Percentiles rank a stretch among this genome's conserved stretches.
Evolutionary conservation across 2,797 vertebrate genomes (phyloP).

Genomic region (Danio aesculapii): DNA sequence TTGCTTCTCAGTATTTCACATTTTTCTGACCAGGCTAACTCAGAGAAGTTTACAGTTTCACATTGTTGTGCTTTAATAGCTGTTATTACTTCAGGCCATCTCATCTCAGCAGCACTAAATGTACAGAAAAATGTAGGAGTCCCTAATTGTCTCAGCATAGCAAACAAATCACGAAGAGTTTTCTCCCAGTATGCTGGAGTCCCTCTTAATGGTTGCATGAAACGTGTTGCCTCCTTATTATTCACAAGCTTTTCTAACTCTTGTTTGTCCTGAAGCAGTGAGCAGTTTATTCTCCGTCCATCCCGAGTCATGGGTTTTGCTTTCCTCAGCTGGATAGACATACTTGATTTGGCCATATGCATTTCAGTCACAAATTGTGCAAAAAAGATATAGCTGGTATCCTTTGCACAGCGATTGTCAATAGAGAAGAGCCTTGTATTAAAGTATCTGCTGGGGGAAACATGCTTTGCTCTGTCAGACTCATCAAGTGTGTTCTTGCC

Average conservation of each 20-base stretch:
- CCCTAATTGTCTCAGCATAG: conserved; percentile 40
- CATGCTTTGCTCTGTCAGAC: neutral
- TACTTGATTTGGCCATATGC: conserved; percentile 23
- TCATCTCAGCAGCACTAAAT: conserved; percentile 17
- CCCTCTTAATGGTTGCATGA: conserved; percentile 59
- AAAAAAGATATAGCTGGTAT: conserved; percentile 31
- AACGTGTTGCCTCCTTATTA: conserved; percentile 42
- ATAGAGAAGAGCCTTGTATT: conserved; percentile 36
- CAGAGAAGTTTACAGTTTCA: conserved; percentile 18
- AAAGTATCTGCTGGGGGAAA: conserved; percentile 48
- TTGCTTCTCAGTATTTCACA: conserved; percentile 35
- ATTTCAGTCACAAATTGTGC: conserved; percentile 37
- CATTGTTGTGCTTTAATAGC: conserved; percentile 45
- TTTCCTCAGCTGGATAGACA: conserved; percentile 45
- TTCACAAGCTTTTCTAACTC: conserved; percentile 42
- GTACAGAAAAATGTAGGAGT: conserved; percentile 35
- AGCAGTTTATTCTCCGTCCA: conserved; percentile 27
- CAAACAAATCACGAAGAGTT: conserved; percentile 22
- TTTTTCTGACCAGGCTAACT: conserved; percentile 34
- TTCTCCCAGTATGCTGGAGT: conserved; percentile 57
- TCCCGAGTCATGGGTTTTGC: conserved; percentile 10
- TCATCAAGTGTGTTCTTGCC: conserved; percentile 37
- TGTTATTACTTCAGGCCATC: conserved; percentile 30
- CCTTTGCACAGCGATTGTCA: conserved; percentile 12
- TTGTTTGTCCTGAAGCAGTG: conserved; percentile 40